Evolutionary conservation across 2,888 invertebrate genomes (phyloP).

Genomic region (Aphidoletes aphidimyza): DNA sequence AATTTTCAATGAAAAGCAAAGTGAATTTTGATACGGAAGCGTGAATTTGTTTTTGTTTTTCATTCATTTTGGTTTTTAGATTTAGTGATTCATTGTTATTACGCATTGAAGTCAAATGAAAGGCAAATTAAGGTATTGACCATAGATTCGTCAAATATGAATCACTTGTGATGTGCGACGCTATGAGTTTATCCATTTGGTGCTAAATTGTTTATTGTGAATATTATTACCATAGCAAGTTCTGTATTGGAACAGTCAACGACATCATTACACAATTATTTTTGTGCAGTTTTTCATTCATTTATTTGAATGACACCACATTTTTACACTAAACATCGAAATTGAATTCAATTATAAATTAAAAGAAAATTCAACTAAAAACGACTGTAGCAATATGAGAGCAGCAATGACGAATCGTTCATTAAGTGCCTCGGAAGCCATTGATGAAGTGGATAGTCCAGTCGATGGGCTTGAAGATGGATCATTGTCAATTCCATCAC

Average conservation of each 20-base stretch:
- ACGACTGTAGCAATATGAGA: constrained; percentile 63
- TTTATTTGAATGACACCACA: no score
- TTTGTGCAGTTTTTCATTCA: no score
- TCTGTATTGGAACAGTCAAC: no score
- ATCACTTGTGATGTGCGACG: no score
- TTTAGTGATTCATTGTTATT: background rate
- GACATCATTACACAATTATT: no score
- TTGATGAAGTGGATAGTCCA: constrained; percentile 64
- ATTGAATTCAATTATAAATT: background rate
- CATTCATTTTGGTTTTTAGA: background rate
- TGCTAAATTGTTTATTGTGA: no score
- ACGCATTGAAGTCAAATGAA: background rate
- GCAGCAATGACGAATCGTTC: constrained; percentile 65
- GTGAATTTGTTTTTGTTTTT: background rate
- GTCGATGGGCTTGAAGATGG: constrained; percentile 63
- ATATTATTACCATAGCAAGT: no score
- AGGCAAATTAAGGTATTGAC: background rate
- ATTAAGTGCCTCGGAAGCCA: constrained; percentile 60
- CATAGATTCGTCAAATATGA: no score
- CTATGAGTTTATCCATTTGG: no score
- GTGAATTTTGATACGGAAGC: background rate
- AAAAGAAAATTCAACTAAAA: background rate
- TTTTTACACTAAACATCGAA: no score
- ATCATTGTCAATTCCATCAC: constrained; percentile 61
- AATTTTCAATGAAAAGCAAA: constrained; percentile 15